A percentile compares a stretch with the other conserved stretches of the same genome.
Evolutionary conservation across 2,113 vertebrate genomes (phyloP).

Genomic region (Aspidoscelis tigris): DNA sequence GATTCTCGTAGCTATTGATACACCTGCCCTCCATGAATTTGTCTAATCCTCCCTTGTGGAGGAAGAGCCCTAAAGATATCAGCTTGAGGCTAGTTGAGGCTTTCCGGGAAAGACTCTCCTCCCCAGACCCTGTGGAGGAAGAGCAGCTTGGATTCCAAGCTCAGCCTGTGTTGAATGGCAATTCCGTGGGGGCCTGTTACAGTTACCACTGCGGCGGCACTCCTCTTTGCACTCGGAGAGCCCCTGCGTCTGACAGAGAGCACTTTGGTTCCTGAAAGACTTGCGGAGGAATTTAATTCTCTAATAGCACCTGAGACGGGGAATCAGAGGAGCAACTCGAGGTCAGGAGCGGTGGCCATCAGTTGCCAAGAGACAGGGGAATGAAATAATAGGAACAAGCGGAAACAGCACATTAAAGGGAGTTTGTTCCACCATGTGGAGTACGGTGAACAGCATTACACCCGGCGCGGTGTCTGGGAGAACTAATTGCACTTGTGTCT

Average conservation of each 20-base stretch:
- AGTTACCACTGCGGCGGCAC: not conserved
- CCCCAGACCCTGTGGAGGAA: not conserved
- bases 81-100: too few species aligned
- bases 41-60: too few species aligned
- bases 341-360: constrained; percentile 62
- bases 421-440: constrained; percentile 64
- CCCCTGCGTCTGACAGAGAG: constrained; percentile 25
- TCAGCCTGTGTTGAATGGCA: not conserved
- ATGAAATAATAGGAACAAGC: constrained; percentile 66
- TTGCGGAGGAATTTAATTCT: constrained; percentile 56
- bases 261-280: constrained; percentile 28
- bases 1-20: too few species aligned
- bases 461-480: constrained; percentile 63
- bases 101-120: too few species aligned
- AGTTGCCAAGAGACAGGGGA: constrained; percentile 61
- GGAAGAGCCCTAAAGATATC: too few species aligned
- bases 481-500: constrained; percentile 73
- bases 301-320: constrained; percentile 51
- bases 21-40: too few species aligned
- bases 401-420: constrained; percentile 59
- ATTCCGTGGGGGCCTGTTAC: constrained; percentile 1
- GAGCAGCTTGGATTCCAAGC: constrained; percentile 31
- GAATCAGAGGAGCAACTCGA: constrained; percentile 52
- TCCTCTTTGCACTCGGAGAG: constrained; percentile 26
- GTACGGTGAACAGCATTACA: constrained; percentile 72